These are phyloP conservation scores for Odontamblyopus rebecca DNA, from an alignment of 2,797 vertebrate species.

Conservation along the genomic window DNA sequence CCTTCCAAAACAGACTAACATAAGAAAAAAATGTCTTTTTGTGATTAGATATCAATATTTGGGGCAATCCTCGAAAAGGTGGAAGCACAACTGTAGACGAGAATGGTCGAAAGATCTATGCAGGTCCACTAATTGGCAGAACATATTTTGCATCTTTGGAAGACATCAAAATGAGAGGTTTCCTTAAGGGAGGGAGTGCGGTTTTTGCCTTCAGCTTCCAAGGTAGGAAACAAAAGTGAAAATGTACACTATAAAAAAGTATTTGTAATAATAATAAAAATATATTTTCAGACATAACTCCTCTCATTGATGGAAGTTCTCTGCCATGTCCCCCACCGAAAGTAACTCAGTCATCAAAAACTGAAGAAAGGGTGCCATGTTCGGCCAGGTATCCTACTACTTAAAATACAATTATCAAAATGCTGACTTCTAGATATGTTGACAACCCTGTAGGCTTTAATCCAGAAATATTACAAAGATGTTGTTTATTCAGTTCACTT, in stretches of 20 bases:
- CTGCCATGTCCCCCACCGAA: constrained; percentile 36
- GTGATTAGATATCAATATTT: background rate
- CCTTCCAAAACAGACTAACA: background rate
- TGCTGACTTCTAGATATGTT: background rate
- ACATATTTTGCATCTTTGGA: fast-evolving
- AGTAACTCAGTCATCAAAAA: background rate
- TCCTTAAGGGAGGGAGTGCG: constrained; percentile 37
- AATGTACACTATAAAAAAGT: background rate
- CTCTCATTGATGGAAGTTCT: constrained; percentile 26
- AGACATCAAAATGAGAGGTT: constrained; percentile 19
- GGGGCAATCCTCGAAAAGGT: constrained; percentile 33
- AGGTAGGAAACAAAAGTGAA: constrained; percentile 18
- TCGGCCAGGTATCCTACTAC: constrained; percentile 9
- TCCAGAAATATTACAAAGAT: background rate
- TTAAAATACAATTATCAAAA: background rate
- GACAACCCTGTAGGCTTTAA: background rate
- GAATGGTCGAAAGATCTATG: constrained; percentile 23
- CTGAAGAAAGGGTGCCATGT: constrained; percentile 19
- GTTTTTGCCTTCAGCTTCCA: constrained; percentile 39
- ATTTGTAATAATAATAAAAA: background rate
- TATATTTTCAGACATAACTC: constrained; percentile 45
- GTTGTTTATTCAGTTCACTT: background rate
- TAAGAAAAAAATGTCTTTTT: background rate
- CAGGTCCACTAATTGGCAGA: background rate
- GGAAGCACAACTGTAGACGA: constrained; percentile 10